Evolutionary conservation across 2,113 vertebrate species (phyloP).

Genomic region (Channa argus): DNA sequence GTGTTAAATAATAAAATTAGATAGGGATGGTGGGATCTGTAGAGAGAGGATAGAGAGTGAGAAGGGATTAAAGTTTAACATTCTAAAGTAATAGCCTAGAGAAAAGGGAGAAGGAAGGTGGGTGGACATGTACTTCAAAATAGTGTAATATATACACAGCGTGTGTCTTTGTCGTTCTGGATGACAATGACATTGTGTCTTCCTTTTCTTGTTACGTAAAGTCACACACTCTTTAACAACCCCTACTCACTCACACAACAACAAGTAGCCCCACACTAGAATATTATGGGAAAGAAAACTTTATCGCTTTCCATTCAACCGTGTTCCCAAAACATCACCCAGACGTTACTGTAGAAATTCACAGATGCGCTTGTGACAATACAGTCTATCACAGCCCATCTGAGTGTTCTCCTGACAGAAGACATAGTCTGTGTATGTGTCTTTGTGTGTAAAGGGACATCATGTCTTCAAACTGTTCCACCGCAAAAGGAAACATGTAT

Average conservation of each 20-base stretch:
- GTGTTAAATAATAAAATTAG: slow-evolving; percentile 11
- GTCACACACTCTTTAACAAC: background rate
- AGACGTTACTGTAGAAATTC: slow-evolving; percentile 13
- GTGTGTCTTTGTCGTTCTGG: slow-evolving; percentile 15
- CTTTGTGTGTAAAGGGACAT: slow-evolving; percentile 6
- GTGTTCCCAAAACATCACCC: slow-evolving; percentile 50
- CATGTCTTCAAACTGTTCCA: slow-evolving; percentile 13
- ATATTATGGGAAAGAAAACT: slow-evolving; percentile 47
- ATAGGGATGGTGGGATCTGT: slow-evolving; percentile 8
- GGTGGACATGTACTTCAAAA: slow-evolving; percentile 8
- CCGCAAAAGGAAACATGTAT: background rate
- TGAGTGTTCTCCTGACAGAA: background rate
- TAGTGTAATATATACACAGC: slow-evolving; percentile 28
- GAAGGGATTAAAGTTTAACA: slow-evolving; percentile 11
- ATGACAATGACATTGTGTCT: background rate
- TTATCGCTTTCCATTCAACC: slow-evolving; percentile 12
- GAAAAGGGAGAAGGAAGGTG: slow-evolving; percentile 17
- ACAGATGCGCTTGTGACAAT: slow-evolving; percentile 13
- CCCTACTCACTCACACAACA: slow-evolving; percentile 11
- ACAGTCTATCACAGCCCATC: slow-evolving; percentile 6
- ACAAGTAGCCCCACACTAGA: background rate
- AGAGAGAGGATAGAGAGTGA: slow-evolving; percentile 4
- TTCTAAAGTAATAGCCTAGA: slow-evolving; percentile 2
- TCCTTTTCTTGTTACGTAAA: background rate
- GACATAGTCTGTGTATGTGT: background rate